Evolutionary conservation across 37 sponge, comb jelly and placozoan genomes (phyloP), one percentile per base, ranked within the genome.

Genomic region (Theonella swinhoei): DNA sequence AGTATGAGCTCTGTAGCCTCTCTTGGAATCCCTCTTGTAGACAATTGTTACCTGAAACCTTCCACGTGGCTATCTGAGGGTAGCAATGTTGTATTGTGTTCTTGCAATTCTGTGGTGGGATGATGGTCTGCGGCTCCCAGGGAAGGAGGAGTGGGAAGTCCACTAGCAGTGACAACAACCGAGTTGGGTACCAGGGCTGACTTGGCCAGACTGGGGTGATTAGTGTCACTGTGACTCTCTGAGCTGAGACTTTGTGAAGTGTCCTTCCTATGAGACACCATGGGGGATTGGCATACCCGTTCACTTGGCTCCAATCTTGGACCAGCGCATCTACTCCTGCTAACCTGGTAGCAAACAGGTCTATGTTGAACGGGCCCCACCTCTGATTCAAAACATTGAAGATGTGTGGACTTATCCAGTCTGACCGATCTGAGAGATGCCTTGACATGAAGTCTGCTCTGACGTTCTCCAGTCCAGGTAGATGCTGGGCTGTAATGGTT

Each of bases 331-430:
- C 80, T n/a, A 47, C 30, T 4, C 33, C 30, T 38, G 33, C 31
- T 2, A 76, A 32, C 33, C 80, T n/a, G 32, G 80, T 67, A 39
- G 80, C 80, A 80, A 80, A 80, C 29, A 68, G 70, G 60, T 80
- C 80, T 3, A 80, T 3, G 31, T 35, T 37, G 69, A 31, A 80
- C 4, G 58, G 58, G 2, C 80, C 80, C 39, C 22, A 40, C 3
- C 7, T 2, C 39, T 62, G 3, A 20, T 30, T 24, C 23, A 78
- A 3, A 14, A 11, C 19, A 3, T 37, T 8, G 36, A 80, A 80
- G 23, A 76, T 29, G 8, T 30, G 32, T 1, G 42, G 68, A 64
- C 64, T 3, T 32, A 84, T 25, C 85, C 85, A 84, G 8, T 84
- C 77, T 14, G 54, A 17, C 30, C 40, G 5, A 3, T 22, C 22